These are phyloP conservation scores for Cyprinodon diabolis DNA, from an alignment of 2,797 vertebrate species.

Conservation along the genomic window DNA sequence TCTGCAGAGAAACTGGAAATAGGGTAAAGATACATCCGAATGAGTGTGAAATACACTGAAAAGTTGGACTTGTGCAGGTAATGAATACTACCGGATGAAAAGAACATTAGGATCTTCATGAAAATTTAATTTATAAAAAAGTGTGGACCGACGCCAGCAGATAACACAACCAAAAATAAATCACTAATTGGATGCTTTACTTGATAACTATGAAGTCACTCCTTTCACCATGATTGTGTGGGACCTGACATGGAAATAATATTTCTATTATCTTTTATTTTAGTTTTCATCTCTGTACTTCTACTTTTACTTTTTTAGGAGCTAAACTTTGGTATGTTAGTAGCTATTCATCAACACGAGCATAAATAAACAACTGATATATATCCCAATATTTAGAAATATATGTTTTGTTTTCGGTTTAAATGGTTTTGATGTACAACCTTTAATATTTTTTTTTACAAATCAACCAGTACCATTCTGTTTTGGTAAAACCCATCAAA, in stretches of 20 bases:
- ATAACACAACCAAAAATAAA: neutral
- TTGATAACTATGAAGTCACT: no score
- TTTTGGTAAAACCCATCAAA: neutral
- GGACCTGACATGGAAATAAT: no score
- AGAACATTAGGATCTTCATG: neutral
- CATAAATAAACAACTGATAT: neutral
- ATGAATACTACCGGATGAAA: no score
- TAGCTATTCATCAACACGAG: neutral
- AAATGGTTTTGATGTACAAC: neutral
- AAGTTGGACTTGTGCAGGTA: no score
- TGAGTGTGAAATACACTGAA: no score
- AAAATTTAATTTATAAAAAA: neutral
- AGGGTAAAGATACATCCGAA: neutral
- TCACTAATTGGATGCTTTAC: neutral
- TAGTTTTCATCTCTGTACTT: no score
- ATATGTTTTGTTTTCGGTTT: neutral
- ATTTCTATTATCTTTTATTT: no score
- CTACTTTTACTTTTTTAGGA: no score
- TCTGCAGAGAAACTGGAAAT: neutral
- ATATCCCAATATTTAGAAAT: neutral
- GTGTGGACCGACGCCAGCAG: neutral
- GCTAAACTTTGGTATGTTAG: no score
- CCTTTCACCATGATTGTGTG: no score
- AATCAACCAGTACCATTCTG: neutral
- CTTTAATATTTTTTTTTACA: neutral